A percentile compares a stretch with the other conserved stretches of the same genome.
Evolutionary conservation across 2,113 vertebrate genomes (phyloP).

Genomic region (Labeo catla): DNA sequence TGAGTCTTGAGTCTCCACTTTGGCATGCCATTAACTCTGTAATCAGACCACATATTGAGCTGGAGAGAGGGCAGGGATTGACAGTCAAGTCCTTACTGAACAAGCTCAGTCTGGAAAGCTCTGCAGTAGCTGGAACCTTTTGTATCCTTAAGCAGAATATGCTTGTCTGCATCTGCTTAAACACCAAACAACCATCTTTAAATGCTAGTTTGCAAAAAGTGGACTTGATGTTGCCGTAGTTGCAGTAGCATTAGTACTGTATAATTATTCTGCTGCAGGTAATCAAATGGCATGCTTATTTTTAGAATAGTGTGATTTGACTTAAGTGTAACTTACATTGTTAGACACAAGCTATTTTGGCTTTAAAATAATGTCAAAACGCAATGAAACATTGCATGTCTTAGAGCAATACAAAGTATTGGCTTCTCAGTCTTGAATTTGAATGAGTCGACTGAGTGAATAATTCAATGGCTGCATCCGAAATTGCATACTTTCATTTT

Average conservation of each 20-base stretch:
- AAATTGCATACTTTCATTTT: not conserved
- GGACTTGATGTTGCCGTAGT: not conserved
- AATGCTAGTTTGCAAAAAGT: not conserved
- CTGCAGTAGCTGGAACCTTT: not conserved
- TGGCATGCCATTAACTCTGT: constrained; percentile 63
- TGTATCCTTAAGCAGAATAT: not conserved
- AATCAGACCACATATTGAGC: constrained; percentile 57
- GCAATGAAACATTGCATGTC: not conserved
- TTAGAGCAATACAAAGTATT: not conserved
- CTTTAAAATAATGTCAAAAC: not conserved
- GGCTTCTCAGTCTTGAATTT: not conserved
- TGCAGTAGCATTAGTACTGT: not conserved
- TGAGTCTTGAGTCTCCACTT: constrained; percentile 49
- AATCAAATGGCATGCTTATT: not conserved
- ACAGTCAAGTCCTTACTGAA: constrained; percentile 57
- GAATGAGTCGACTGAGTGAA: not conserved
- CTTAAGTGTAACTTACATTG: not conserved
- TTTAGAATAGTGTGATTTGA: not conserved
- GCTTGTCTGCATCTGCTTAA: not conserved
- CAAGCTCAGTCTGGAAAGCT: constrained; percentile 29
- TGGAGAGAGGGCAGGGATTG: constrained; percentile 50
- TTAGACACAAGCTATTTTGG: not conserved
- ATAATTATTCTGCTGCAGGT: not conserved
- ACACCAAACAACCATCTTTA: not conserved
- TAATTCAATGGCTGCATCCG: not conserved